Evolutionary conservation across 2,113 vertebrate species (phyloP), one percentile per base, ranked within the genome.

Genomic region (Sciurus niger): DNA sequence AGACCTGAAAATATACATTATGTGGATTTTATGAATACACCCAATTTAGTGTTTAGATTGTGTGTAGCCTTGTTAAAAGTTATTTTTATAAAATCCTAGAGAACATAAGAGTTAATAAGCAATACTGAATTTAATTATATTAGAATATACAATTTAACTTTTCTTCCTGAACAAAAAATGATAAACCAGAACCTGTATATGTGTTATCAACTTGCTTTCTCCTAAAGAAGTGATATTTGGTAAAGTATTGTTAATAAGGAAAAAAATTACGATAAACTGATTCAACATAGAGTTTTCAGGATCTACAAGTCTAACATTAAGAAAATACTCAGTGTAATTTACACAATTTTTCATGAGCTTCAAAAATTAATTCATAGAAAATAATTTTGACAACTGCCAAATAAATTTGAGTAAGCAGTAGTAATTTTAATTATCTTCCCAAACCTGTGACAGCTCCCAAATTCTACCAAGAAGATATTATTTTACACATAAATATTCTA

Each of bases 121-220:
- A 85, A 80, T 84, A 76, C 37, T 88, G 51, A 53, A 10, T 79
- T 79, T 67, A 74, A 1, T 32, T 70, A 46, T 70, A 51, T 43
- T 58, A 78, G 28, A 90, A 85, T 89, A 73, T 70, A 34, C 55
- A 30, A 80, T 91, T 94, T 95, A 82, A 85, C 46, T 82, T 91
- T 22, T 86, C 58, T 60, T 83, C 67, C 83, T 91, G 63, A 25
- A 83, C 17, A 96, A 84, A 96, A 93, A 93, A 88, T 82, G 58
- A 53, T 34, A 87, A 90, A 55, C 14, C 37, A 95, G 48, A 90
- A 18, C 37, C 51, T n/a, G 40, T 2, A 17, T 70, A 76, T 30
- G 70, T 67, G 89, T 74, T 67, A 77, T 84, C 60, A 95, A 89
- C 92, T 95, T 89, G 43, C 8, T 77, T 88, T 90, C 28, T 89